Conservation (phyloP, 2,797 vertebrate genomes). For the Gobionotothen gibberifrons region DNA sequence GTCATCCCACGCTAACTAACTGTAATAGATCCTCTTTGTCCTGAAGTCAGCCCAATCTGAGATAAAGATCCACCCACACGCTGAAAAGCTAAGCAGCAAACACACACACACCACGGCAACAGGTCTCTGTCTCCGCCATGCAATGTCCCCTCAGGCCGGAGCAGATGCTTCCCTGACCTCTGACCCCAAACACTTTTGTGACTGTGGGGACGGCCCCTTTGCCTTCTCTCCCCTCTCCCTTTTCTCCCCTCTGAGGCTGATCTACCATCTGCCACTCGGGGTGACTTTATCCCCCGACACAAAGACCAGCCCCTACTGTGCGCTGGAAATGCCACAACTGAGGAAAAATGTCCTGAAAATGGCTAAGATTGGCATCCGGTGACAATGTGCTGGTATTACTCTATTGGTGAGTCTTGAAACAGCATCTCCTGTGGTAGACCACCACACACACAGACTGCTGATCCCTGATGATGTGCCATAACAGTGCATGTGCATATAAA, state of each 20-base stretch:
- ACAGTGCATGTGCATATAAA: no score
- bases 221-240: slow-evolving; percentile 75
- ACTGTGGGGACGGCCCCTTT: slow-evolving; percentile 79
- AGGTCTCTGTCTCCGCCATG: slow-evolving; percentile 82
- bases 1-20: slow-evolving; percentile 52
- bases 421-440: no score
- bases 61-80: slow-evolving; percentile 74
- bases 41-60: slow-evolving; percentile 55
- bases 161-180: slow-evolving; percentile 94
- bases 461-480: no score
- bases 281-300: slow-evolving; percentile 76
- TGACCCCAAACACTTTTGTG: slow-evolving; percentile 91
- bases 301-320: slow-evolving; percentile 66
- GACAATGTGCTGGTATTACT: not conserved
- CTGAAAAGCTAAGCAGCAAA: slow-evolving; percentile 65
- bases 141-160: slow-evolving; percentile 87
- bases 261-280: slow-evolving; percentile 90
- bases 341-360: slow-evolving; percentile 59
- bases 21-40: slow-evolving; percentile 78
- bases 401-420: no score
- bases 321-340: slow-evolving; percentile 74
- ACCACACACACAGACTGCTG: no score
- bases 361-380: slow-evolving; percentile 26
- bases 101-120: slow-evolving; percentile 81
- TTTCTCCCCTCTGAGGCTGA: slow-evolving; percentile 78